Evolutionary conservation across 2,888 invertebrate species (phyloP).

Genomic region (Caenorhabditis panamensis): DNA sequence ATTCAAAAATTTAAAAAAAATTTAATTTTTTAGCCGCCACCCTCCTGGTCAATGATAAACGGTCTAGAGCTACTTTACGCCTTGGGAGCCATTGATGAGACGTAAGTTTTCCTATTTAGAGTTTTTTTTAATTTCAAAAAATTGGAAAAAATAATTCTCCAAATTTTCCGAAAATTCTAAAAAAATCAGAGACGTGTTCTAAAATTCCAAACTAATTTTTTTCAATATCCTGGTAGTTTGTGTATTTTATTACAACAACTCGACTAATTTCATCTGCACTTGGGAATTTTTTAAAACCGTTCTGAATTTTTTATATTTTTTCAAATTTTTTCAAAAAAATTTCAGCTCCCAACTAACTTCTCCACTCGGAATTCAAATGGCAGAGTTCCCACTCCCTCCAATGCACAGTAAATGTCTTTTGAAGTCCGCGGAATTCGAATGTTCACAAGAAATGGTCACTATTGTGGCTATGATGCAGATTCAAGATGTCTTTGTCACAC

Average conservation of each 20-base stretch:
- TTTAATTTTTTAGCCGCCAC: slow-evolving; percentile 88
- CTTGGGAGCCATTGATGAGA: slow-evolving; percentile 87
- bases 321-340: no score
- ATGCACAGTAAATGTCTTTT: slow-evolving; percentile 91
- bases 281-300: no score
- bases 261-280: no score
- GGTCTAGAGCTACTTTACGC: slow-evolving; percentile 93
- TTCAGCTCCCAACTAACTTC: slow-evolving; percentile 87
- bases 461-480: slow-evolving; percentile 96
- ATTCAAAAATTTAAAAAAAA: no score
- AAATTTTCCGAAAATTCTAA: no score
- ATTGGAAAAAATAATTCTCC: no score
- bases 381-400: slow-evolving; percentile 92
- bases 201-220: no score
- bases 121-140: no score
- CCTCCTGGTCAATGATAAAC: slow-evolving; percentile 89
- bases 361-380: slow-evolving; percentile 89
- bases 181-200: no score
- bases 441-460: slow-evolving; percentile 92
- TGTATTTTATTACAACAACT: no score
- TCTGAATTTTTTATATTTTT: no score
- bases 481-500: slow-evolving; percentile 90
- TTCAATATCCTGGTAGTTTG: no score
- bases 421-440: slow-evolving; percentile 88
- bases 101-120: slow-evolving; percentile 65